These are phyloP conservation scores for Tautogolabrus adspersus DNA, from an alignment of 2,113 vertebrate genomes.

Conservation along the genomic window DNA sequence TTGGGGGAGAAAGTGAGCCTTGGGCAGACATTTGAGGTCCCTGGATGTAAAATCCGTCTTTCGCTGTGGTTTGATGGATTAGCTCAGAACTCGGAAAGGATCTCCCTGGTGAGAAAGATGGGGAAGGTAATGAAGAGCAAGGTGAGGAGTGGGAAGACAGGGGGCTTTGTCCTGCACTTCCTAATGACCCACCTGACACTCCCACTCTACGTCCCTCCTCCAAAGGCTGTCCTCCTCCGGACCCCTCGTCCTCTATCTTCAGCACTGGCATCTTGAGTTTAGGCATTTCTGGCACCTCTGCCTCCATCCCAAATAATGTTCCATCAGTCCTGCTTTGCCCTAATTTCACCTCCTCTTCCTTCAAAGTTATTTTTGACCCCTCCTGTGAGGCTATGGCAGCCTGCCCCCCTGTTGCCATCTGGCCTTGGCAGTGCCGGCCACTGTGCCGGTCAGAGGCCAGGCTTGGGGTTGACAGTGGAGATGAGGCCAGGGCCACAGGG, in stretches of 20 bases:
- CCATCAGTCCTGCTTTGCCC: constrained; percentile 34
- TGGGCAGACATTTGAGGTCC: constrained; percentile 35
- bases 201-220: constrained; percentile 26
- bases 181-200: constrained; percentile 48
- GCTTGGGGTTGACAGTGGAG: constrained; percentile 56
- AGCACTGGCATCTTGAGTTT: constrained; percentile 77
- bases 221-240: constrained; percentile 16
- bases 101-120: constrained; percentile 67
- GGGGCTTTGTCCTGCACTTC: constrained; percentile 79
- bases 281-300: constrained; percentile 66
- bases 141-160: constrained; percentile 69
- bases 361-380: constrained; percentile 79
- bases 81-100: constrained; percentile 23
- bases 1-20: constrained; percentile 12
- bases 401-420: constrained; percentile 82
- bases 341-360: constrained; percentile 80
- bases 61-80: constrained; percentile 64
- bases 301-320: neutral
- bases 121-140: constrained; percentile 64
- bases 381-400: constrained; percentile 46
- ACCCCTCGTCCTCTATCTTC: constrained; percentile 55
- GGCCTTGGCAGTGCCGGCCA: constrained; percentile 63
- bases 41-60: constrained; percentile 39
- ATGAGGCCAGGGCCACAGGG: constrained; percentile 47
- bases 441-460: constrained; percentile 38